Evolutionary conservation across 2,888 invertebrate species (phyloP).

Genomic region (Cosmia trapezina): DNA sequence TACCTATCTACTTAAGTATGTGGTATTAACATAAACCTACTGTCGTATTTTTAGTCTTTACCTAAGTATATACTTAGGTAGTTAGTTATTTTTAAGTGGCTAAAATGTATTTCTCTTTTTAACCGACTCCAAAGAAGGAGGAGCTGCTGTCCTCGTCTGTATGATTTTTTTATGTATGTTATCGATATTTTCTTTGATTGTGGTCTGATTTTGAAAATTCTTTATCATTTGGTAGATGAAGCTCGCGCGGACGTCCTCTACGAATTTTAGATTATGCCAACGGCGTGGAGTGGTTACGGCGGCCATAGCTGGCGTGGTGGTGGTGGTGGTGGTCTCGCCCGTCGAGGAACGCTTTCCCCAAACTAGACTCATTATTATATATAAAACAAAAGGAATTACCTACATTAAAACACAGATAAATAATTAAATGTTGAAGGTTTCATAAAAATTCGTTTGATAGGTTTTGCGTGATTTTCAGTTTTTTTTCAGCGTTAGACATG

Average conservation of each 20-base stretch:
- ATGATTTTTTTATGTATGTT: not conserved
- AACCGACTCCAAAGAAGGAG: not conserved
- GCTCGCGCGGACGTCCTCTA: not conserved
- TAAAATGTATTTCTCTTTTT: not conserved
- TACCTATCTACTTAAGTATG: not conserved
- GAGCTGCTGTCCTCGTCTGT: not conserved
- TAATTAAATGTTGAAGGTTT: too few relatives aligned
- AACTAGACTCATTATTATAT: too few relatives aligned
- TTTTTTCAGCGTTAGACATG: too few relatives aligned
- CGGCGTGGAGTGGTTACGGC: too few relatives aligned
- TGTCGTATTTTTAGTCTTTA: not conserved
- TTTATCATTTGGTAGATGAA: not conserved
- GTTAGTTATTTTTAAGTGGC: not conserved
- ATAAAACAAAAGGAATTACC: too few relatives aligned
- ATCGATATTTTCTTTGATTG: not conserved
- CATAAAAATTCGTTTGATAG: too few relatives aligned
- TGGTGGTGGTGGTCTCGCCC: too few relatives aligned
- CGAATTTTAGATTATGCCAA: not conserved
- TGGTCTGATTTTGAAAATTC: not conserved
- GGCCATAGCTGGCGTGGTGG: too few relatives aligned
- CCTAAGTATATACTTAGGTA: not conserved
- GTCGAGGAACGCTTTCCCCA: too few relatives aligned
- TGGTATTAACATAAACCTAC: not conserved
- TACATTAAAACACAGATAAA: too few relatives aligned
- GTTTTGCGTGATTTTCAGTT: too few relatives aligned